These are phyloP conservation scores for Atrina japonica DNA, from an alignment of 2,888 invertebrate genomes.

Conservation along the genomic window DNA sequence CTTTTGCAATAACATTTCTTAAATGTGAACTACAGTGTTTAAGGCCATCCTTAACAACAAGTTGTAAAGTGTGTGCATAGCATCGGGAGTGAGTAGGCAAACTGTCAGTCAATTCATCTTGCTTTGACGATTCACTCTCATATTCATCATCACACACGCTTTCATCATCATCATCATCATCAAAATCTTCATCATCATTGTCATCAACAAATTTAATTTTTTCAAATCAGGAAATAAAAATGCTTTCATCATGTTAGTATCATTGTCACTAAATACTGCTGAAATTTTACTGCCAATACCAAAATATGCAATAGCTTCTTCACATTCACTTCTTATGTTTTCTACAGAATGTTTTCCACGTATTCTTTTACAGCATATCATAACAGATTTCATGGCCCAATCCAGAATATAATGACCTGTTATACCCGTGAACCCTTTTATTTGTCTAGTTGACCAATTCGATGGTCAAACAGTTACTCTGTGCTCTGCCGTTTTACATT, in stretches of 20 bases:
- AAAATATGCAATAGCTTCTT: conserved; percentile 10
- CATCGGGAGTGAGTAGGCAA: conserved; percentile 3
- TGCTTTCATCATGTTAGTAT: conserved; percentile 19
- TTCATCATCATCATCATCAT: too few species aligned
- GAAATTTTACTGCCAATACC: conserved; percentile 18
- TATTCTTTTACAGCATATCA: conserved; percentile 2
- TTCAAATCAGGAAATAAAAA: conserved; percentile 19
- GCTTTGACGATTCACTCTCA: too few species aligned
- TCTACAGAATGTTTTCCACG: conserved; percentile 6
- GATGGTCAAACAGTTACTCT: too few species aligned
- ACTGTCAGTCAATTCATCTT: background rate
- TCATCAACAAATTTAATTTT: too few species aligned
- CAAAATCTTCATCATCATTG: too few species aligned
- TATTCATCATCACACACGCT: background rate
- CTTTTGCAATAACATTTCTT: background rate
- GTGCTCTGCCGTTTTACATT: too few species aligned
- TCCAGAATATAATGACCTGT: background rate
- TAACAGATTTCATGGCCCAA: conserved; percentile 1
- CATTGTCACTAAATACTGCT: conserved; percentile 24
- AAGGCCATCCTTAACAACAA: conserved; percentile 16
- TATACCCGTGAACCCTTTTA: conserved; percentile 2
- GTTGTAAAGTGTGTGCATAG: conserved; percentile 18
- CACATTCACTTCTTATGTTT: conserved; percentile 20
- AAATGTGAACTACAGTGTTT: conserved; percentile 8
- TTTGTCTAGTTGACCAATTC: background rate